Base-by-base conservation (phyloP, 2,797 vertebrate species). In the Corythornis leucogaster region DNA sequence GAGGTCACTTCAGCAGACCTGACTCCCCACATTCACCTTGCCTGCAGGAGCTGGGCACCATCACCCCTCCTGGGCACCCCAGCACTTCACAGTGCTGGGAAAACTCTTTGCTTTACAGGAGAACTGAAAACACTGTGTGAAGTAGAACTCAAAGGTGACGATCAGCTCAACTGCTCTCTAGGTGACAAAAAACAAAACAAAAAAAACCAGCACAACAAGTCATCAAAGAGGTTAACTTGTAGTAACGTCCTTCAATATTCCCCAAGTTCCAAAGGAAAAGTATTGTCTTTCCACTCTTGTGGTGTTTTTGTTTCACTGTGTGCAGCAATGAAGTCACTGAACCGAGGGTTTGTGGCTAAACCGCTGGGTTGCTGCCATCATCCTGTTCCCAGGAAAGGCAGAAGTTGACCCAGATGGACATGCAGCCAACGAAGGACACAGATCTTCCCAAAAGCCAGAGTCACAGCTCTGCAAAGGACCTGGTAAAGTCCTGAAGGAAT, bases 271-370 rank as follows among this genome's bases (percentile, higher is more conserved):
- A 68, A 62, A 77, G 26, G 15, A 86, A 40, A 87, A 78, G 51
- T 31, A 20, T 54, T 91, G 93, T 76, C 69, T 79, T 83, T 83
- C 82, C 4, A 1, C 28, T 92, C 55, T 31, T 78, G 54, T 5
- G 42, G 61, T 59, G 31, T 53, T 93, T 94, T 87, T 51, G 69
- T 89, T 88, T 46, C 51, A 3, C 71, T 35, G 7, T 25, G 33
- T 64, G 69, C 70, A 86, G 50, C 54, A 69, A 33, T 20, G 86
- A 95, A 80, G 51, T 91, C 74, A 91, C 59, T 0, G 5, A 87
- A 70, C 80, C 59, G 91, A 85, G 38, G 71, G 38, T 92, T 94
- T 61, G 68, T 70, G 74, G 73, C 57, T 84, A 68, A 64, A 57
- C 16, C 4, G 2, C 57, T 91, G 87, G 89, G 57, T n/a, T 69